Conservation (phyloP, 2,113 vertebrate species). For the Cyphomyrus plagiostoma region DNA sequence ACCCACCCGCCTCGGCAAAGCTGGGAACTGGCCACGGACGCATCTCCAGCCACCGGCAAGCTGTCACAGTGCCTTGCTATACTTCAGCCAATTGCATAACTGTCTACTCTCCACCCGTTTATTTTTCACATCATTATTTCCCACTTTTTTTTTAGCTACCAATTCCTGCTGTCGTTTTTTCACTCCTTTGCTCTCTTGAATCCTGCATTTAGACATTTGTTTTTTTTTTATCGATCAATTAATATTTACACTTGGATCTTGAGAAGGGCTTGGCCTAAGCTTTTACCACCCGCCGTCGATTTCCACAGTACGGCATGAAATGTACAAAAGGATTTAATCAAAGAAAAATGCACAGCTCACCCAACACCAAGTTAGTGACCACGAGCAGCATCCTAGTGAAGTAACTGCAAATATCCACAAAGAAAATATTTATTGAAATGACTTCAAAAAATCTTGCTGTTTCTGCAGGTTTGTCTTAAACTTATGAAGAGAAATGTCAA, state of each 20-base stretch:
- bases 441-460: background rate
- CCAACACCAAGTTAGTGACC: background rate
- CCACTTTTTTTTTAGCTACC: background rate
- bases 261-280: background rate
- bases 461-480: background rate
- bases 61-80: background rate
- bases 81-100: background rate
- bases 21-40: background rate
- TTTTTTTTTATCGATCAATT: background rate
- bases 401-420: conserved; percentile 3
- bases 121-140: background rate
- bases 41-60: background rate
- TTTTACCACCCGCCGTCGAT: background rate
- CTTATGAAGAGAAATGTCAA: background rate
- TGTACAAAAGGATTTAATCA: background rate
- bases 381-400: background rate
- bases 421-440: background rate
- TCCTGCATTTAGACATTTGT: background rate
- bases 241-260: background rate
- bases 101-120: background rate
- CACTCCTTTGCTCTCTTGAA: background rate
- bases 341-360: background rate
- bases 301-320: background rate
- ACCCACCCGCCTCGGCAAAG: background rate
- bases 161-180: background rate